Evolutionary conservation across 2,113 vertebrate genomes (phyloP).

Genomic region (Pipra filicauda): DNA sequence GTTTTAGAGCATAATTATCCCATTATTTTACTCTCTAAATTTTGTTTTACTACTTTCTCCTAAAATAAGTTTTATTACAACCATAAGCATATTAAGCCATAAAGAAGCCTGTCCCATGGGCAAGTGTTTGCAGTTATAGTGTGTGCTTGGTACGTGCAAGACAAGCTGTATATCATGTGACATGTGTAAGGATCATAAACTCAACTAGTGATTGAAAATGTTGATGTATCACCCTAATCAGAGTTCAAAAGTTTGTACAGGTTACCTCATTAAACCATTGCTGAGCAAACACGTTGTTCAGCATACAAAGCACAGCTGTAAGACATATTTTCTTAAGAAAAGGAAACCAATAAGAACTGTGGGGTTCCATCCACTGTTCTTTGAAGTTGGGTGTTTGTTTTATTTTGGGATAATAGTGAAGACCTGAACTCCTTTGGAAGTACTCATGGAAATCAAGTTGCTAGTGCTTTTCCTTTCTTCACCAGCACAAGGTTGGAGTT

Average conservation of each 20-base stretch:
- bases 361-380: neutral
- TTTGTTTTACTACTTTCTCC: constrained; percentile 60
- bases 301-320: neutral
- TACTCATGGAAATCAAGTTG: neutral
- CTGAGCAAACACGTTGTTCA: neutral
- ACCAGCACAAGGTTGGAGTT: neutral
- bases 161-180: neutral
- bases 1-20: constrained; percentile 58
- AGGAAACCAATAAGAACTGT: neutral
- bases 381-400: neutral
- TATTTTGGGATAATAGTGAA: neutral
- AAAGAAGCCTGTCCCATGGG: constrained; percentile 15
- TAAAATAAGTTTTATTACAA: constrained; percentile 60
- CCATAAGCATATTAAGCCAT: constrained; percentile 18
- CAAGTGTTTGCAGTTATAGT: constrained; percentile 10
- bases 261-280: neutral
- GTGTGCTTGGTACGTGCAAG: neutral
- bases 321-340: neutral
- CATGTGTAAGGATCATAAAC: neutral
- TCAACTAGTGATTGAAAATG: neutral
- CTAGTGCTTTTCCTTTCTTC: neutral
- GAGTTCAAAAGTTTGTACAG: neutral
- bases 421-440: neutral
- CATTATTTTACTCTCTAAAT: constrained; percentile 54
- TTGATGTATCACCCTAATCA: neutral